phyloP scores from a whole-genome alignment of 2,113 vertebrate species.

The Boulengerochromis microlepis region DNA sequence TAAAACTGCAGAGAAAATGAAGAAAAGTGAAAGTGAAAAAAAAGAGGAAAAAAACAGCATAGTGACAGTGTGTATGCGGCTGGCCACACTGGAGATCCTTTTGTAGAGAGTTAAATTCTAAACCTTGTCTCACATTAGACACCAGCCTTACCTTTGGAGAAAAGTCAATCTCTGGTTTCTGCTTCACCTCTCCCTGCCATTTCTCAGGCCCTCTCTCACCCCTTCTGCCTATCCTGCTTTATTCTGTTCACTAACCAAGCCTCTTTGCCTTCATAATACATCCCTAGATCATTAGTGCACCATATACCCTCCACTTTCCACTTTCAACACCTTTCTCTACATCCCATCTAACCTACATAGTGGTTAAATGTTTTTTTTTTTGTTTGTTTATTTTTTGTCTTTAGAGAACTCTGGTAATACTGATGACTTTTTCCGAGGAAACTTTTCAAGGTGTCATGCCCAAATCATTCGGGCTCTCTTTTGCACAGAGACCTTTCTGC shows the following conservation, averaged over 20 bases:
- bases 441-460: conserved; percentile 34
- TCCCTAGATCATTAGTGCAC: conserved; percentile 21
- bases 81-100: conserved; percentile 5
- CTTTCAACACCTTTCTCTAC: conserved; percentile 2
- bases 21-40: neutral
- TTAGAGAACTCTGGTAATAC: conserved; percentile 28
- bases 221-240: conserved; percentile 8
- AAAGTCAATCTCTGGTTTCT: conserved; percentile 24
- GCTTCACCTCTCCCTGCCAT: conserved; percentile 22
- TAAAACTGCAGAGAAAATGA: neutral
- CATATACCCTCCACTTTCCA: neutral
- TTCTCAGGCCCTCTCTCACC: conserved; percentile 56
- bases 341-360: neutral
- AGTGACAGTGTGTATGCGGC: neutral
- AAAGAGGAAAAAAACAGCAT: neutral
- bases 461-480: conserved; percentile 53
- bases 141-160: conserved; percentile 9
- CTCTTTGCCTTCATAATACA: conserved; percentile 17
- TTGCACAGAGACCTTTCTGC: conserved; percentile 33
- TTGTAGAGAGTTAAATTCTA: conserved; percentile 12
- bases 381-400: neutral
- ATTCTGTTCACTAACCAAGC: conserved; percentile 10
- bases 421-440: conserved; percentile 37
- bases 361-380: neutral
- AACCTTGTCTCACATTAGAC: conserved; percentile 35